A percentile compares a stretch with the other conserved stretches of the same genome.
These are phyloP conservation scores for Drosophila macrospina DNA, from an alignment of 2,888 invertebrate species.

Conservation along the genomic window DNA sequence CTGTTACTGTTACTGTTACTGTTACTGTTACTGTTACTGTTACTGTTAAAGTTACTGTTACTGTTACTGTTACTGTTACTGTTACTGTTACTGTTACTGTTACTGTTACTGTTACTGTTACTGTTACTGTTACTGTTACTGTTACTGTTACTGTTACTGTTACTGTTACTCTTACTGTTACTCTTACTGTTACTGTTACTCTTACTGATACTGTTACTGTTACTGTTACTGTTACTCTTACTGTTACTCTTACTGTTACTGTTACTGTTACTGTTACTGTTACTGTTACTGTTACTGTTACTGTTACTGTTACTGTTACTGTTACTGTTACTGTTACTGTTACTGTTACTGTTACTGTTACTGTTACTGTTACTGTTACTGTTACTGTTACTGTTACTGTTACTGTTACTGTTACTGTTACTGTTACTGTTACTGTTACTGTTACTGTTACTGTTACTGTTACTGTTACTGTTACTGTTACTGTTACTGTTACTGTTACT, in stretches of 20 bases:
- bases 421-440: background rate
- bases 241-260: background rate
- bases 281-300: conserved; percentile 10
- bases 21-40: too few species aligned
- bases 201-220: background rate
- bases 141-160: too few species aligned
- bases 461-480: conserved; percentile 16
- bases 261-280: conserved; percentile 23
- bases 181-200: background rate
- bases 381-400: conserved; percentile 16
- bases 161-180: background rate
- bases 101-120: too few species aligned
- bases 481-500: conserved; percentile 4
- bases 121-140: too few species aligned
- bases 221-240: conserved; percentile 2
- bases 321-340: background rate
- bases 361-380: conserved; percentile 2
- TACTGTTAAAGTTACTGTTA: too few species aligned
- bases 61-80: too few species aligned
- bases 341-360: background rate
- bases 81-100: too few species aligned
- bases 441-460: conserved; percentile 12
- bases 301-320: conserved; percentile 15
- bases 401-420: conserved; percentile 17
- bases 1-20: too few species aligned